Evolutionary conservation across 2,797 vertebrate species (phyloP).

Genomic region (Hybognathus amarus): DNA sequence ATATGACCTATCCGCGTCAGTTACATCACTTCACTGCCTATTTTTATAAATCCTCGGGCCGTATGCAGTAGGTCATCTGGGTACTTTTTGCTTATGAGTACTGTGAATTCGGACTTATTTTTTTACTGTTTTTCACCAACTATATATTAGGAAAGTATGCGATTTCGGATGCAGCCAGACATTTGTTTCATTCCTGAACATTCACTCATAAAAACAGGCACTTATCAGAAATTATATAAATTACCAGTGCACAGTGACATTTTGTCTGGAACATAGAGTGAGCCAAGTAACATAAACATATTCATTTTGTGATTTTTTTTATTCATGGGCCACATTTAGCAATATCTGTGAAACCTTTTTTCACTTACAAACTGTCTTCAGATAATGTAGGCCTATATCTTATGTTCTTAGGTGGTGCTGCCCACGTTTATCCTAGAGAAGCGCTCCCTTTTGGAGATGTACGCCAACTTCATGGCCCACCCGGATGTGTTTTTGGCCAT

Average conservation of each 20-base stretch:
- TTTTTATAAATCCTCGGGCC: too few relatives aligned
- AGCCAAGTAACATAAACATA: background rate
- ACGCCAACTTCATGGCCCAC: constrained; percentile 90
- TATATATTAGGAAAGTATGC: background rate
- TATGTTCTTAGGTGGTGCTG: constrained; percentile 82
- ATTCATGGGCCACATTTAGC: background rate
- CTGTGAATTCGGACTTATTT: background rate
- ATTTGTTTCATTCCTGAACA: background rate
- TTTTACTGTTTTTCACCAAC: background rate
- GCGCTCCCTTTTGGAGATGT: constrained; percentile 91
- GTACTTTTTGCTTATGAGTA: background rate
- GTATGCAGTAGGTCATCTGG: background rate
- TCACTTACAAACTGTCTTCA: background rate
- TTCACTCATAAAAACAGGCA: background rate
- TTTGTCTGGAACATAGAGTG: background rate
- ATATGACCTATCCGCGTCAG: background rate
- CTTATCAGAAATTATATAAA: background rate
- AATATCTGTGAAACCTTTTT: background rate
- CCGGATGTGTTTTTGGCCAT: constrained; percentile 87
- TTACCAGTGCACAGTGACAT: too few relatives aligned
- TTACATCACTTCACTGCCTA: background rate
- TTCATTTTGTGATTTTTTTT: background rate
- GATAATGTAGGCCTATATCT: background rate
- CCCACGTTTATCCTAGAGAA: constrained; percentile 92
- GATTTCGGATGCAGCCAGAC: background rate